Percentiles rank a stretch among this genome's conserved stretches.
Evolutionary conservation across 2,113 vertebrate genomes (phyloP).

Genomic region (Grus americana): DNA sequence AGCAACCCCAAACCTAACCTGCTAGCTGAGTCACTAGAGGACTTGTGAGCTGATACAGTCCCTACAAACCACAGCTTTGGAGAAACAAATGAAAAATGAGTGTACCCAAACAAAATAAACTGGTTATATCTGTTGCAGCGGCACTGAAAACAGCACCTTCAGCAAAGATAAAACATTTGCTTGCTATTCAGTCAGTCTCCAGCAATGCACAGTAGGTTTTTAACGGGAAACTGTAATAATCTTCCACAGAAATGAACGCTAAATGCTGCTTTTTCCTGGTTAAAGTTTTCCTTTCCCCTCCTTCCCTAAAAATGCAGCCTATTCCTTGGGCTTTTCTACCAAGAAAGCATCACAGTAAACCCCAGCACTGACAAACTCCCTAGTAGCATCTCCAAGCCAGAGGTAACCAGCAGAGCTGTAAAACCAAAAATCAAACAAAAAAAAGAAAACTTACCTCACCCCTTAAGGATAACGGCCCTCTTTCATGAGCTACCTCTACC

Average conservation of each 20-base stretch:
- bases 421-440: not conserved
- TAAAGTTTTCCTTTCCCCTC: not conserved
- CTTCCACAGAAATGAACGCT: not conserved
- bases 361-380: not conserved
- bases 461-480: not conserved
- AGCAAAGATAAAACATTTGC: not conserved
- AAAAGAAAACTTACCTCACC: not conserved
- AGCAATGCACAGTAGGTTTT: not conserved
- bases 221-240: not conserved
- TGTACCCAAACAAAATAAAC: not conserved
- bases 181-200: not conserved
- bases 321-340: not conserved
- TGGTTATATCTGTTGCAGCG: not conserved
- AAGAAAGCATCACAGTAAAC: not conserved
- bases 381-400: not conserved
- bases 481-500: not conserved
- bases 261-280: not conserved
- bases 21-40: fast-evolving
- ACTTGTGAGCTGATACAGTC: not conserved
- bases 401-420: not conserved
- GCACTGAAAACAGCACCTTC: not conserved
- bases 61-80: not conserved
- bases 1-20: not conserved
- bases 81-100: not conserved
- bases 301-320: not conserved